Evolutionary conservation across 64 coral and sea anemone species (phyloP).

Genomic region (Montipora capricornis): DNA sequence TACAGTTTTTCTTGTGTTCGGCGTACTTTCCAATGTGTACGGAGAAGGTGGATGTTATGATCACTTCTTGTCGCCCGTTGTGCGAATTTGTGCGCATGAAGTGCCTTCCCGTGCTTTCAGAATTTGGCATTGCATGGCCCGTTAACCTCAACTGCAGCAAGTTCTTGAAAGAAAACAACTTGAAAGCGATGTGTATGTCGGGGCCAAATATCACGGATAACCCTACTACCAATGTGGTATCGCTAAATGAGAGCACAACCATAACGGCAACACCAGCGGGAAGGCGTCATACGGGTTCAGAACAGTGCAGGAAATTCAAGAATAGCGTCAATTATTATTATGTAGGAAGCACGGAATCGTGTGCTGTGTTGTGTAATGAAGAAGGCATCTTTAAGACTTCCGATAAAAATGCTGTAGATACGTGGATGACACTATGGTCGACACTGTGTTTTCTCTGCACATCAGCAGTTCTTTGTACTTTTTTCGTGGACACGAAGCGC

Average conservation of each 20-base stretch:
- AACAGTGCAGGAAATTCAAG: conserved; percentile 96
- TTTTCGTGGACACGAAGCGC: conserved; percentile 81
- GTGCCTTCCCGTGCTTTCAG: conserved; percentile 76
- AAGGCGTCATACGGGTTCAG: conserved; percentile 57
- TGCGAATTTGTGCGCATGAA: conserved; percentile 87
- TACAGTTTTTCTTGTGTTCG: conserved; percentile 95
- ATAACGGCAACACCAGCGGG: not conserved
- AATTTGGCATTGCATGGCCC: conserved; percentile 91
- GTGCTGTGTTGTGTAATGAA: conserved; percentile 87
- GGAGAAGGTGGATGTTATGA: conserved; percentile 69
- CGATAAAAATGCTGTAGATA: conserved; percentile 86
- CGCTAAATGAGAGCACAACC: conserved; percentile 5
- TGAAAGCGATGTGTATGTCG: conserved; percentile 94
- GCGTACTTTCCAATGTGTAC: conserved; percentile 93
- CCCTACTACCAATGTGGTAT: not conserved
- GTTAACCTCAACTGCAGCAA: conserved; percentile 83
- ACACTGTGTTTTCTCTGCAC: conserved; percentile 96
- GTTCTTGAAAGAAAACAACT: conserved; percentile 76
- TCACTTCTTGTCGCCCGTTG: conserved; percentile 90
- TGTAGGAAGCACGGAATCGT: conserved; percentile 79
- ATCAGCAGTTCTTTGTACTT: conserved; percentile 74
- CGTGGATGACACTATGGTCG: conserved; percentile 93
- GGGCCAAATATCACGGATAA: conserved; percentile 83
- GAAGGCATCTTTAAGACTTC: conserved; percentile 91
- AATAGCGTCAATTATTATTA: conserved; percentile 96